A percentile compares a stretch with the other conserved stretches of the same genome.
These are phyloP conservation scores for Rhinopomastus cyanomelas DNA, from an alignment of 2,113 vertebrate genomes.

Conservation along the genomic window DNA sequence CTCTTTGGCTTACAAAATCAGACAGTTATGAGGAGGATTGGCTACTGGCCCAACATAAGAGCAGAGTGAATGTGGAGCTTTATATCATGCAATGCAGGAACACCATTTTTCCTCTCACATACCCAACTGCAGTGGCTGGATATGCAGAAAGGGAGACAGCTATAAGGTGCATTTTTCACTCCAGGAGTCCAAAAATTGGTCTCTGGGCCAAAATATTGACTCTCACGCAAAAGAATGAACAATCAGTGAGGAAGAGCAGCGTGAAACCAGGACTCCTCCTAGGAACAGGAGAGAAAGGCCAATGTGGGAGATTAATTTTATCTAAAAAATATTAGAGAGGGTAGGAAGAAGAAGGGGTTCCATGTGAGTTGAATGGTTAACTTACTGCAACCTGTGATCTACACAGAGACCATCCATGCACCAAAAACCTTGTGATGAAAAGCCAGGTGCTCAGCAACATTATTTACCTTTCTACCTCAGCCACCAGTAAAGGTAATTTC, in stretches of 20 bases:
- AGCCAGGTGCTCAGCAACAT: neutral
- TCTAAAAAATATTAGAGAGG: neutral
- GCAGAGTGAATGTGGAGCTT: neutral
- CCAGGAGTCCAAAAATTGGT: neutral
- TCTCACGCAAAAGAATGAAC: neutral
- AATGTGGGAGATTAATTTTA: neutral
- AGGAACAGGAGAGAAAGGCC: neutral
- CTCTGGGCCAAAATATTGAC: neutral
- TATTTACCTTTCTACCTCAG: neutral
- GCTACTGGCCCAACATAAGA: neutral
- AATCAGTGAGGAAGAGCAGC: neutral
- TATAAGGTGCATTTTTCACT: neutral
- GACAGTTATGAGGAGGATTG: neutral
- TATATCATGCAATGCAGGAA: neutral
- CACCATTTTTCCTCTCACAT: neutral
- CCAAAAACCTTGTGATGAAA: neutral
- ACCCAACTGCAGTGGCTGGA: neutral
- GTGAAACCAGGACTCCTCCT: neutral
- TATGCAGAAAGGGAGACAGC: neutral
- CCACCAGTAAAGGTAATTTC: neutral
- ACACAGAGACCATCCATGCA: neutral
- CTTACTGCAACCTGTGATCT: neutral
- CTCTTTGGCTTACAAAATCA: neutral
- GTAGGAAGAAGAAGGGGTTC: neutral
- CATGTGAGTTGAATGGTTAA: neutral